Base-by-base conservation (phyloP, 2,113 vertebrate species). In the Apteryx owenii region DNA sequence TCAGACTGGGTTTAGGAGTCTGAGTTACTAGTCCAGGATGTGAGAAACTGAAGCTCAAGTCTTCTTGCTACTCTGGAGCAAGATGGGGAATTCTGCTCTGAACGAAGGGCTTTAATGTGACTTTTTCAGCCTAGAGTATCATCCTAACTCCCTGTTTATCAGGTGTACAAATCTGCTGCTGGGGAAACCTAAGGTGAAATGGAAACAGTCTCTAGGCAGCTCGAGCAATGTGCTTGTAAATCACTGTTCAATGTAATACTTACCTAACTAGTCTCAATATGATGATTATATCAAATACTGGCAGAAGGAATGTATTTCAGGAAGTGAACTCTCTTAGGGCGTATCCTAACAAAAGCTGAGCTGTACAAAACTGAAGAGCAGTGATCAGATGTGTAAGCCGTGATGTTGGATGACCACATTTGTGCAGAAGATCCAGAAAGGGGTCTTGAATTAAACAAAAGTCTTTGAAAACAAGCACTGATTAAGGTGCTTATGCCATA, bases 121-220 rank as follows among this genome's bases (percentile, higher is more conserved):
- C 4, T 65, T 61, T 33, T 13, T 70, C 26, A n/a, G 72, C 28
- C 17, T 70, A 4, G 44, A 62, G 28, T 19, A 36, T 76, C 53
- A 31, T 53, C 66, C 13, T 48, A 2, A n/a, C 40, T 71, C 56
- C 9, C 66, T 76, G 0, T 64, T 81, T 68, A 31, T 0, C 0
- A 80, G n/a, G 25, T 80, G 56, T 61, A 0, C 48, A 65, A 71
- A 13, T 77, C 53, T 53, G 15, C 25, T 5, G 38, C 44, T 87
- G 22, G 5, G 48, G 22, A 17, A 87, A 20, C 0, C 0, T 4
- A 8, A 38, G 22, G n/a, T 65, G 77, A 29, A 64, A 23, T 11
- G 10, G 36, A 54, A 21, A 26, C 44, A 44, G 46, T 23, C 66
- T 81, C 72, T 70, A 85, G 38, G 38, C 21, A 33, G 2, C 7